Evolutionary conservation across 2,113 vertebrate species (phyloP).

Genomic region (Nematolebias whitei): DNA sequence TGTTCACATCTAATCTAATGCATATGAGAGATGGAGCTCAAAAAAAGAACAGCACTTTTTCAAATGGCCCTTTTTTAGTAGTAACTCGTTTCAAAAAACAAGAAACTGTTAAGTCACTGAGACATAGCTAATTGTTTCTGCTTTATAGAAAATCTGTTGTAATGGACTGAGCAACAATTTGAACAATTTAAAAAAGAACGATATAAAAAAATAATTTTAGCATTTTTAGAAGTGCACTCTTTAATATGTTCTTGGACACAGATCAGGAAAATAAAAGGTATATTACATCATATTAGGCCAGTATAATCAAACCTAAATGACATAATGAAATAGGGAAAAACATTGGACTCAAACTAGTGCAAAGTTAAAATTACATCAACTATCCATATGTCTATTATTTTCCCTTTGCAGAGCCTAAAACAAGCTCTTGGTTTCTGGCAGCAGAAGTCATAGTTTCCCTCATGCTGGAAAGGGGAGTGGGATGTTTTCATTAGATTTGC

Average conservation of each 20-base stretch:
- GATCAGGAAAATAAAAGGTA: not conserved
- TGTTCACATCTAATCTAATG: not conserved
- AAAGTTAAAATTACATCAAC: not conserved
- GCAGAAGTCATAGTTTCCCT: not conserved
- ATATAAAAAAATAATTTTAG: not conserved
- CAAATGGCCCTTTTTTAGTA: conserved; percentile 1
- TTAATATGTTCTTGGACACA: not conserved
- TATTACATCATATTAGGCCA: not conserved
- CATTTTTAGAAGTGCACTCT: not conserved
- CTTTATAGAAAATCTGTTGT: not conserved
- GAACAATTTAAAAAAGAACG: not conserved
- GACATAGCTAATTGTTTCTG: not conserved
- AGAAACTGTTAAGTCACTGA: not conserved
- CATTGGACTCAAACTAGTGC: not conserved
- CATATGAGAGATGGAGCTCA: not conserved
- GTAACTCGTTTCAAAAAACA: not conserved
- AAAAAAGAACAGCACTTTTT: not conserved
- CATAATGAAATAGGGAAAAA: not conserved
- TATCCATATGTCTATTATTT: conserved; percentile 5
- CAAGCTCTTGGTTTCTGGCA: not conserved
- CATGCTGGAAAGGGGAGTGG: conserved; percentile 1
- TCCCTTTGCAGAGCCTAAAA: not conserved
- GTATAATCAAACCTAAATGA: not conserved
- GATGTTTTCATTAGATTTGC: conserved; percentile 42
- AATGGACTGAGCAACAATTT: not conserved